Conservation (phyloP, 1,140 invertebrate genomes). For the Heliconius nattereri region DNA sequence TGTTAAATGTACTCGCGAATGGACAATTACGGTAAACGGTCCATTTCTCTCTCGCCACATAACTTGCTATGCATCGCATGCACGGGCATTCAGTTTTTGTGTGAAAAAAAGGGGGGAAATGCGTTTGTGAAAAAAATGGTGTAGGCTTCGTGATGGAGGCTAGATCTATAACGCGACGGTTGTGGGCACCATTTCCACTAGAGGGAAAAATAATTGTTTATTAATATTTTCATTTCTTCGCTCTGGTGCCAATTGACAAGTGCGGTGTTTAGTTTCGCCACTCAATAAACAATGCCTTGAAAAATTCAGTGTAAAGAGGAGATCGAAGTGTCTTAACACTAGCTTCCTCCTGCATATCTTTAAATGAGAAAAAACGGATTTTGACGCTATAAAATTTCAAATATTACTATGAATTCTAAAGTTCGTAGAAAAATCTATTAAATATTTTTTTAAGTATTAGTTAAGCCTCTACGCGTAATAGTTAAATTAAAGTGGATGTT, state of each 20-base stretch:
- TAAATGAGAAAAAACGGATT: not conserved
- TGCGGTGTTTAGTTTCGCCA: no score
- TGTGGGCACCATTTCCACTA: no score
- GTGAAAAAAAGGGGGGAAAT: not conserved
- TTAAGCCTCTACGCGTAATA: not conserved
- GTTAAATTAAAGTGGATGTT: not conserved
- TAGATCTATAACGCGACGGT: no score
- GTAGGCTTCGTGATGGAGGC: no score
- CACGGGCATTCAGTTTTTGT: conserved; percentile 19
- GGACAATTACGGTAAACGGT: conserved; percentile 63
- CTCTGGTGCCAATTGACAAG: no score
- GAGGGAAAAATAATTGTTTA: no score
- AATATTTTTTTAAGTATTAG: not conserved
- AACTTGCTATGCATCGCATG: conserved; percentile 30
- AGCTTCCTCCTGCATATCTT: no score
- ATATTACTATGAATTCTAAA: not conserved
- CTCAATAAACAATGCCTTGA: no score
- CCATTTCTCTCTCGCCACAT: conserved; percentile 55
- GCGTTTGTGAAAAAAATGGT: no score
- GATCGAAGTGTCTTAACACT: no score
- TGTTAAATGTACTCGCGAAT: conserved; percentile 59
- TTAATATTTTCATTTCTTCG: no score
- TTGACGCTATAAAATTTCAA: not conserved
- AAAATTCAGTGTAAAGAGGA: no score
- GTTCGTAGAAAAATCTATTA: not conserved